Evolutionary conservation across 2,888 invertebrate species (phyloP), one percentile per base, ranked within the genome.

Genomic region (Napeogenes sylphis): DNA sequence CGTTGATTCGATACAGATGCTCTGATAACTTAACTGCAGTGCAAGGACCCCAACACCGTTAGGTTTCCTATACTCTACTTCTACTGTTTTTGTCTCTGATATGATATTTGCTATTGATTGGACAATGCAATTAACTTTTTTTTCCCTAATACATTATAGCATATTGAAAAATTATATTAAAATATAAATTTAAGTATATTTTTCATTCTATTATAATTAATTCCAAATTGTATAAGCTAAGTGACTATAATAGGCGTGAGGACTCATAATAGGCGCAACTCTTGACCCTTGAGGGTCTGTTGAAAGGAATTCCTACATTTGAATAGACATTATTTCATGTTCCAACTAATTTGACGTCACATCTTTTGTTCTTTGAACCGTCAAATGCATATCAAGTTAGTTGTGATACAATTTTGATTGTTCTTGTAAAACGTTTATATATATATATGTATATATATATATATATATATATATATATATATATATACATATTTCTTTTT

Each of bases 31-130:
- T 58, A 67, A 64, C 69, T 67, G 68, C 72, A 70, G 71, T 67
- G 70, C 73, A 82, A 73, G 72, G 78, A 82, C 81, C 81, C 79
- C 72, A 76, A 62, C 64, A 67, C 71, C 70, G 73, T 71, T 72
- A 72, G 4, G 42, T 57, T 47, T 58, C 59, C 58, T 65, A 62
- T 58, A 64, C 59, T 64, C 56, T 57, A 54, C 51, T 57, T 51
- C 30, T 30, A 30, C 30, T 51, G 30, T 30, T 51, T 47, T 10
- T 51, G 51, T 51, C 10, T 10, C 21, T 21, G 21, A 21, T 21
- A 21, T 21, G 21, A 21, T 21, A 1, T 21, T 21, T 21, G 21
- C 21, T 21, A 21, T 21, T 21, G 0, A 21, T 21, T 30, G 12
- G 10, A 10, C 12, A 10, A 2, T 42, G 5, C 10, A 6, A 10